phyloP scores from a whole-genome alignment of 2,888 invertebrate species.

The Tipula lateralis region DNA sequence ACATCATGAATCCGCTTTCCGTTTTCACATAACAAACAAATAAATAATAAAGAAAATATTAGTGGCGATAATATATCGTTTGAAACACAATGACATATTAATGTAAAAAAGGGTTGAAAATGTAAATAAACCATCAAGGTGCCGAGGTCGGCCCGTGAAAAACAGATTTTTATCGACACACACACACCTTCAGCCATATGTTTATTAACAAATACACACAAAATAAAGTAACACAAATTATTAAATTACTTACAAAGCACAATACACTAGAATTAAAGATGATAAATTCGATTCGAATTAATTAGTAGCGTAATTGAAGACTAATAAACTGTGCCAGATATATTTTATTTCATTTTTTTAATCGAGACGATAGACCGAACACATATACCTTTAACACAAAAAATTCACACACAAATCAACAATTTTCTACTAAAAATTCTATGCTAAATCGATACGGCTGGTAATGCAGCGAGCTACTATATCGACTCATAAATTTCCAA shows the following conservation, averaged over 20 bases:
- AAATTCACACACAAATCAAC: background rate
- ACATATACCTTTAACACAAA: background rate
- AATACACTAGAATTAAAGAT: background rate
- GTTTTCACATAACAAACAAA: background rate
- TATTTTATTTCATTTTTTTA: background rate
- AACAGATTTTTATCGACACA: background rate
- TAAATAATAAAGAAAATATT: no score
- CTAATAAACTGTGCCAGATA: background rate
- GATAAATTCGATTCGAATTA: background rate
- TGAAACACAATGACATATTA: background rate
- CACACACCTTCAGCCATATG: background rate
- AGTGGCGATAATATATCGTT: no score
- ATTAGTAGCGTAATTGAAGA: background rate
- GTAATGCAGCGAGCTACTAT: background rate
- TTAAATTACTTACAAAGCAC: background rate
- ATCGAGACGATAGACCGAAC: background rate
- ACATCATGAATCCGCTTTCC: background rate
- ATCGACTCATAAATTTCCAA: background rate
- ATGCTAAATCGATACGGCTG: background rate
- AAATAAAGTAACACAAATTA: background rate
- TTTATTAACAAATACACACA: background rate
- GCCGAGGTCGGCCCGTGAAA: background rate
- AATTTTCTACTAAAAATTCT: background rate
- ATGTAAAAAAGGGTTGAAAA: background rate
- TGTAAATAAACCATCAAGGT: background rate